Evolutionary conservation across 2,797 vertebrate genomes (phyloP), one percentile per base, ranked within the genome.

Genomic region (Nannoperca australis): DNA sequence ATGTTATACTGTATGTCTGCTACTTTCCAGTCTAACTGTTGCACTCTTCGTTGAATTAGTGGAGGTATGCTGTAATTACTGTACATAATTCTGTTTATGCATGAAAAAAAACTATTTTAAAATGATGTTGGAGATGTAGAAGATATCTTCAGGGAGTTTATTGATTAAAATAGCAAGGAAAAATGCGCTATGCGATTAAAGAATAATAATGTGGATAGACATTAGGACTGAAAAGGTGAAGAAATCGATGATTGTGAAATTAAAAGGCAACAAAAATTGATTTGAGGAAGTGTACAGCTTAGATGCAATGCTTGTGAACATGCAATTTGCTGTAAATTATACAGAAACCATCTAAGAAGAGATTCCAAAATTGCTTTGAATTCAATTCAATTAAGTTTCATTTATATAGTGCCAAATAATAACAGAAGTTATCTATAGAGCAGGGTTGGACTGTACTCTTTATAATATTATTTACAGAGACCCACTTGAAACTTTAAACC

Each of bases 241-340:
- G 42, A 56, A 62, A 76, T 81, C 73, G 17, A 45, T 71, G 30
- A 27, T 17, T 2, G 3, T 58, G 13, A 32, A 30, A 40, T 71
- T 49, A 62, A 45, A 58, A 38, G 9, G 2, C 15, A 12, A 45
- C 38, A 47, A 32, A 42, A 42, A 66, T 36, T 15, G 27, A 61
- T 78, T 36, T 22, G 17, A 3, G 2, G 22, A 53, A 17, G 4
- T 20, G 27, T 38, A 60, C 18, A 62, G 10, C 42, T 58, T 10
- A 38, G 12, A 5, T 10, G 15, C 2, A n/a, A 14, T 2, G 14
- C 42, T 15, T 73, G 34, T 63, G 11, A 63, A 53, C 40, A n/a
- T 7, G 20, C 11, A 20, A 17, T 53, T 34, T 34, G 24, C 24
- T 3, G 24, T 22, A 11, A 55, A 45, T 8, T 72, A 11, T 7